phyloP scores from a whole-genome alignment of 2,797 vertebrate species.

The Micropoecilia bifurca region DNA sequence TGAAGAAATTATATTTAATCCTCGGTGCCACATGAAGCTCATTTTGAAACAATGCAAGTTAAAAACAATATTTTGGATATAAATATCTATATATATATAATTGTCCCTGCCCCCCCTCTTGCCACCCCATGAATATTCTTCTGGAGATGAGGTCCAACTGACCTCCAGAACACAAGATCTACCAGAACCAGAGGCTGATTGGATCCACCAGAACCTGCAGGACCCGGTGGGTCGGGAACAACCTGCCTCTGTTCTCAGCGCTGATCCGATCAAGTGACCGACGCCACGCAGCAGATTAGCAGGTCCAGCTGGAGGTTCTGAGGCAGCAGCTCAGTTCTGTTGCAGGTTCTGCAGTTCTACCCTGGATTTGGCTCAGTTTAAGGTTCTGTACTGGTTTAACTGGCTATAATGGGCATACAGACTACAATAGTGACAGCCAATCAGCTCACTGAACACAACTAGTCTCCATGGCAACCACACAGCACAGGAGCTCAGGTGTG shows the following conservation, averaged over 20 bases:
- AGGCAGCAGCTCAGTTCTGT: neutral
- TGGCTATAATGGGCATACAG: neutral
- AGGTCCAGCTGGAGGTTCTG: neutral
- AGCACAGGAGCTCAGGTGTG: neutral
- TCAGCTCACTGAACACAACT: neutral
- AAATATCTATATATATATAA: too few species aligned
- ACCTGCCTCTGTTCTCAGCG: neutral
- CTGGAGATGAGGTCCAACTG: neutral
- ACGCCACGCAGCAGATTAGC: conserved; percentile 12
- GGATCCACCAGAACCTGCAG: neutral
- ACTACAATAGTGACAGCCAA: neutral
- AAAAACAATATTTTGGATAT: too few species aligned
- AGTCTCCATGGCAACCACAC: neutral
- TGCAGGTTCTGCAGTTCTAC: neutral
- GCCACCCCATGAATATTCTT: too few species aligned
- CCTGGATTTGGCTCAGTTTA: neutral
- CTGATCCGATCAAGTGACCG: conserved; percentile 15
- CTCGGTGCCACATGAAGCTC: too few species aligned
- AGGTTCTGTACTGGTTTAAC: neutral
- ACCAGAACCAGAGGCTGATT: neutral
- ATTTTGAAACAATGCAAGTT: too few species aligned
- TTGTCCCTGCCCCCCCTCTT: too few species aligned
- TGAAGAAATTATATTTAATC: too few species aligned
- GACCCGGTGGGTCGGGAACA: neutral
- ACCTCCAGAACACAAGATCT: neutral